Conservation (phyloP, 2,797 vertebrate genomes). For the Eleutherodactylus coqui region DNA sequence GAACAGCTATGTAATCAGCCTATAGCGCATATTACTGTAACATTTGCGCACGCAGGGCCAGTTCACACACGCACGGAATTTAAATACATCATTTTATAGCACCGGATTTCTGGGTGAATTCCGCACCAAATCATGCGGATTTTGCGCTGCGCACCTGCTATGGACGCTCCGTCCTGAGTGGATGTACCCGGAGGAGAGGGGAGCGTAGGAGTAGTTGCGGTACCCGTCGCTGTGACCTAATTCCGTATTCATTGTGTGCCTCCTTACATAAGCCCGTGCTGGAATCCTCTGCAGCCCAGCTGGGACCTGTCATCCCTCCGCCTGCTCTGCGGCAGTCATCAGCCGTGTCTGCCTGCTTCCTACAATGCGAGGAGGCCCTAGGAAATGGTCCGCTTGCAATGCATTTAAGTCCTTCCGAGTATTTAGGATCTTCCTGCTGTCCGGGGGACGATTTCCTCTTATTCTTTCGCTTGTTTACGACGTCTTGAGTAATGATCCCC, state of each 20-base stretch:
- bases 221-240: neutral
- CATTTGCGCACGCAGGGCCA: no score
- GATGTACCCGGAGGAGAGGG: no score
- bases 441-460: slow-evolving; percentile 24
- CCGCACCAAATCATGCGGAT: no score
- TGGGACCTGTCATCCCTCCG: neutral
- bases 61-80: no score
- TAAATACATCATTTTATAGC: no score
- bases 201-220: neutral
- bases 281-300: neutral
- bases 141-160: no score
- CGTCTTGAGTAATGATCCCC: neutral
- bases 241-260: neutral
- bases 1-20: no score
- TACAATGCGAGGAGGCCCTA: slow-evolving; percentile 11
- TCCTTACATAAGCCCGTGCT: neutral
- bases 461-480: slow-evolving; percentile 2
- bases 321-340: neutral
- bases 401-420: slow-evolving; percentile 17
- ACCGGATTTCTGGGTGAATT: no score
- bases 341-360: neutral
- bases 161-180: no score
- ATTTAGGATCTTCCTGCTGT: slow-evolving; percentile 48
- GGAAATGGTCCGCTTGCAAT: slow-evolving; percentile 50
- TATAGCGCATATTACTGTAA: no score